Conservation (phyloP, 2,113 vertebrate genomes). For the Trematomus loennbergii region DNA sequence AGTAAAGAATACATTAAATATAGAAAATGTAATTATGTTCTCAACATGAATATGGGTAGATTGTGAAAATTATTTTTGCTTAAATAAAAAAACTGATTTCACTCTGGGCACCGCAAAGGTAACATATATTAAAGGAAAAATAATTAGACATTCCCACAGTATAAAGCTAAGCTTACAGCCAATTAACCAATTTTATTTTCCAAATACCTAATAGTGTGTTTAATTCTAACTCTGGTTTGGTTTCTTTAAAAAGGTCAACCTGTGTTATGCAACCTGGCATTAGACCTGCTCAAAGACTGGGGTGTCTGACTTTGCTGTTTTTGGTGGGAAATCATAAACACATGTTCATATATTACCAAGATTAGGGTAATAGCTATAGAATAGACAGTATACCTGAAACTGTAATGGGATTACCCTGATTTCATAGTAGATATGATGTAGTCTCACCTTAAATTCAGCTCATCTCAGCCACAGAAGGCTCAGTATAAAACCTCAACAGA, state of each 20-base stretch:
- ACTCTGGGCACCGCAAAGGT: background rate
- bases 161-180: constrained; percentile 32
- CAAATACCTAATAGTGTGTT: constrained; percentile 3
- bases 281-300: constrained; percentile 4
- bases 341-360: background rate
- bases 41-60: constrained; percentile 7
- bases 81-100: constrained; percentile 49
- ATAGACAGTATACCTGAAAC: no score
- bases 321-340: background rate
- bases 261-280: background rate
- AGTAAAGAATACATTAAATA: constrained; percentile 13
- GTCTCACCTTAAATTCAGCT: no score
- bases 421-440: no score
- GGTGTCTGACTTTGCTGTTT: background rate
- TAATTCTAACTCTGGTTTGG: background rate
- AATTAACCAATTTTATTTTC: constrained; percentile 23
- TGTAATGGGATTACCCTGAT: no score
- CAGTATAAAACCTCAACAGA: background rate
- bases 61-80: background rate
- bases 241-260: constrained; percentile 1
- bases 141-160: constrained; percentile 40
- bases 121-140: constrained; percentile 45
- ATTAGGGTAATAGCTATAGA: background rate
- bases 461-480: background rate
- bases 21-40: constrained; percentile 11